These are phyloP conservation scores for Chrosomus eos DNA, from an alignment of 2,797 vertebrate species.

Conservation along the genomic window DNA sequence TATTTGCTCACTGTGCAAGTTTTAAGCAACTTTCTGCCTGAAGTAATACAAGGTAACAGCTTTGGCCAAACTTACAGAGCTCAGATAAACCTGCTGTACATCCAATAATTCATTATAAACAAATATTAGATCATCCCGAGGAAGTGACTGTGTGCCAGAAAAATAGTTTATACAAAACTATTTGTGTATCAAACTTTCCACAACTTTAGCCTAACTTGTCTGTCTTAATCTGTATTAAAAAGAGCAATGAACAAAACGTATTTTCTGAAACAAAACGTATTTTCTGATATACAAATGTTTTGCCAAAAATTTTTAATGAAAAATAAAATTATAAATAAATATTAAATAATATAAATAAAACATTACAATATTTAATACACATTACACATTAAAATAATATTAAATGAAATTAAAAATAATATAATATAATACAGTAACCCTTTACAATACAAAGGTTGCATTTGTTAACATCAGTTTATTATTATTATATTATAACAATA, in stretches of 20 bases:
- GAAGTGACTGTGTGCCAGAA: not conserved
- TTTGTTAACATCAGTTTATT: too few relatives aligned
- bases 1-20: not conserved
- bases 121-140: not conserved
- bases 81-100: not conserved
- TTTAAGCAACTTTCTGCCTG: not conserved
- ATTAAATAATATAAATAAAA: too few relatives aligned
- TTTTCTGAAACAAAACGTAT: too few relatives aligned
- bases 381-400: not conserved
- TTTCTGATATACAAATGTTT: too few relatives aligned
- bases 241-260: not conserved
- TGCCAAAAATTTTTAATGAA: too few relatives aligned
- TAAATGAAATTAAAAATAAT: not conserved
- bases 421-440: not conserved
- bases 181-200: not conserved
- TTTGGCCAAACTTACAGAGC: not conserved
- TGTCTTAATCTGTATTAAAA: not conserved
- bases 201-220: not conserved
- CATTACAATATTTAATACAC: too few relatives aligned
- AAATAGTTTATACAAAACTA: not conserved
- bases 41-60: not conserved
- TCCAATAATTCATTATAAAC: not conserved
- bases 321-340: too few relatives aligned
- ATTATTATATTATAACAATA: too few relatives aligned
- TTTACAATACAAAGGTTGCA: too few relatives aligned